Evolutionary conservation across 2,888 invertebrate species (phyloP).

Genomic region (Caenorhabditis wallacei): DNA sequence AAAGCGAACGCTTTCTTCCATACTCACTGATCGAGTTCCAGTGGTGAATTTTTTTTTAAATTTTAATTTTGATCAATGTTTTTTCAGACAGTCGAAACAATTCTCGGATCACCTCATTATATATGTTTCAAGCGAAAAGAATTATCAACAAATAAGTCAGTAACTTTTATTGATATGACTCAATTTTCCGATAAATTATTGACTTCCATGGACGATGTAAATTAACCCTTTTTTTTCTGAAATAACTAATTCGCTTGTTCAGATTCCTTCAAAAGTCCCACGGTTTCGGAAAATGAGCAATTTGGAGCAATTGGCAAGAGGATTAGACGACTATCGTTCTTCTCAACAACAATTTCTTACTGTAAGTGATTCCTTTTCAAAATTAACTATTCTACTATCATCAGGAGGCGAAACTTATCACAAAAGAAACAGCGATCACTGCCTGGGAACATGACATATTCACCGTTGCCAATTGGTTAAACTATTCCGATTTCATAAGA

Average conservation of each 20-base stretch:
- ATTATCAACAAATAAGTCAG: not conserved
- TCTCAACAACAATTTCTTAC: not conserved
- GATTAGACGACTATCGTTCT: conserved; percentile 6
- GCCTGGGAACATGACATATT: conserved; percentile 13
- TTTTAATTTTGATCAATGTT: not conserved
- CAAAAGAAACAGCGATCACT: not conserved
- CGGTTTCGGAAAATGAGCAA: too few species aligned
- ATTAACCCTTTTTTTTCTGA: too few species aligned
- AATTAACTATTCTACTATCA: too few species aligned
- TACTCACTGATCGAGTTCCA: conserved; percentile 17
- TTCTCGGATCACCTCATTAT: conserved; percentile 19
- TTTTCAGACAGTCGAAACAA: conserved; percentile 17
- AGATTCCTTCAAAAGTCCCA: too few species aligned
- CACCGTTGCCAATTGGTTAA: conserved; percentile 27
- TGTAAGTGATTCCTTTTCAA: too few species aligned
- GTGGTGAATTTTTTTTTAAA: not conserved
- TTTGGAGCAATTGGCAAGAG: conserved; percentile 12
- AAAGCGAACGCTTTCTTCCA: not conserved
- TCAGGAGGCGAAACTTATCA: not conserved
- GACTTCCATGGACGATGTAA: not conserved
- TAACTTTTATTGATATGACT: conserved; percentile 18
- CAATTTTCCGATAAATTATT: not conserved
- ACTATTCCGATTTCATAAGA: conserved; percentile 16
- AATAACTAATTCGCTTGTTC: too few species aligned
- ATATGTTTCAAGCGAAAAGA: not conserved